Conservation (phyloP, 1,140 invertebrate genomes). For the Yoshiicerus persimilis region DNA sequence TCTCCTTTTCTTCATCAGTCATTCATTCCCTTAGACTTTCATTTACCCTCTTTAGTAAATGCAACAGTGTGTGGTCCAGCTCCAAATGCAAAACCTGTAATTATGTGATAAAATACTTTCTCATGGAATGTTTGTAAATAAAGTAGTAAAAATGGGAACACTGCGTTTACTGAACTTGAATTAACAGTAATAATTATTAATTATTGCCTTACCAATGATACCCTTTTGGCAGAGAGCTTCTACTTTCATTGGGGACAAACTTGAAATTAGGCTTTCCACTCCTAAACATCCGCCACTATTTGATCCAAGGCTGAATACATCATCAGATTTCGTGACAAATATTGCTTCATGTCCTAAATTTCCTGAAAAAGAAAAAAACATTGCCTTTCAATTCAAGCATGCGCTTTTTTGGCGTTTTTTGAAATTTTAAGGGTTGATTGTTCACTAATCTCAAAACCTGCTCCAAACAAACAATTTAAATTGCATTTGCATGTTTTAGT, state of each 20-base stretch:
- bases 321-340: constrained; percentile 64
- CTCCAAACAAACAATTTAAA: too few relatives aligned
- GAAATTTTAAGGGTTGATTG: too few relatives aligned
- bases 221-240: constrained; percentile 62
- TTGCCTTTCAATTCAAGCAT: too few relatives aligned
- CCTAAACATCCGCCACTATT: constrained; percentile 65
- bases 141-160: too few relatives aligned
- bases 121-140: too few relatives aligned
- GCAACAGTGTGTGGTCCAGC: constrained; percentile 69
- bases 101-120: background rate
- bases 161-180: background rate
- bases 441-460: too few relatives aligned
- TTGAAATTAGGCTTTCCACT: constrained; percentile 61
- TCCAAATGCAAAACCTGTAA: constrained; percentile 63
- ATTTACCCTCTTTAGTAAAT: constrained; percentile 56
- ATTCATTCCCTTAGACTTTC: background rate
- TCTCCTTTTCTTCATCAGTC: too few relatives aligned
- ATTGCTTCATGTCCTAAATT: constrained; percentile 67
- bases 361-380: constrained; percentile 52
- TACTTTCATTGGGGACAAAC: constrained; percentile 63
- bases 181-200: background rate
- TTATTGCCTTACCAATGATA: constrained; percentile 54
- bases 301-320: constrained; percentile 65
- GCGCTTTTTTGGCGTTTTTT: too few relatives aligned
- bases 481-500: too few relatives aligned